phyloP scores from a whole-genome alignment of 2,113 vertebrate species.

The Sylvietta virens region DNA sequence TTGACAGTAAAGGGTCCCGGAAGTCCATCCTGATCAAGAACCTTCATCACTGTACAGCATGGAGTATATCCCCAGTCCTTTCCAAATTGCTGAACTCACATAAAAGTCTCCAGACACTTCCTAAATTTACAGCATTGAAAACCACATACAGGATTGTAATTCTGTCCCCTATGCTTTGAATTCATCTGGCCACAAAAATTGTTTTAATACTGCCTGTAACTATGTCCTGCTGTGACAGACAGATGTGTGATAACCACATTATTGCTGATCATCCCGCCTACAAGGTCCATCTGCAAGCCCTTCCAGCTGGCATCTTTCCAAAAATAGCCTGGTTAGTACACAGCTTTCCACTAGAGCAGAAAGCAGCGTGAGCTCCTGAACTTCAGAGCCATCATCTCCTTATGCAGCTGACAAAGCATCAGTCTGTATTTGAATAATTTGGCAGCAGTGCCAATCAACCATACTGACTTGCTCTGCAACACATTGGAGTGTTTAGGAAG shows the following conservation, averaged over 20 bases:
- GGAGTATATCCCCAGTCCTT: background rate
- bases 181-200: background rate
- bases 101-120: background rate
- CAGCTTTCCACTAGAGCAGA: background rate
- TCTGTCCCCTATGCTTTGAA: background rate
- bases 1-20: background rate
- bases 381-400: background rate
- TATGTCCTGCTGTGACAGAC: background rate
- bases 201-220: background rate
- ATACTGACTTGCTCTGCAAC: background rate
- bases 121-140: background rate
- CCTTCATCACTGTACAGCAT: background rate
- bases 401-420: background rate
- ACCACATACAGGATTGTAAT: background rate
- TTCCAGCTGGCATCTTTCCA: background rate
- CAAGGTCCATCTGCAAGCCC: background rate
- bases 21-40: background rate
- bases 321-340: background rate
- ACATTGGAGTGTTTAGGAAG: slow-evolving; percentile 25
- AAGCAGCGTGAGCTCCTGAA: background rate
- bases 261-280: background rate
- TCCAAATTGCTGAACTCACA: background rate
- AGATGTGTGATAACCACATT: background rate
- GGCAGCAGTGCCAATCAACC: background rate
- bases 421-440: background rate